phyloP scores from a whole-genome alignment of 2,888 invertebrate genomes.

The Stegophylla sp. region DNA sequence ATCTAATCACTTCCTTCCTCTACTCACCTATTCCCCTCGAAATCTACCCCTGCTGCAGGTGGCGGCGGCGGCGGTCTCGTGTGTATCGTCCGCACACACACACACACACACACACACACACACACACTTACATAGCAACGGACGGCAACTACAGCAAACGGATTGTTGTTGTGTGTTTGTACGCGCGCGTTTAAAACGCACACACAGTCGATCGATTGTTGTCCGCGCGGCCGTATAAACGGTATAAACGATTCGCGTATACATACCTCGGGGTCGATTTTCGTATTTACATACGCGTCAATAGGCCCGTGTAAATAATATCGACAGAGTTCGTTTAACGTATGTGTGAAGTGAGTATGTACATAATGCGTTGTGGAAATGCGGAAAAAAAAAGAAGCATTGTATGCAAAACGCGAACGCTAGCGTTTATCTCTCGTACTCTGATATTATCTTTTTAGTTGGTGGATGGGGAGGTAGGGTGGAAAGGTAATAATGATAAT shows the following conservation, averaged over 20 bases:
- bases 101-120: background rate
- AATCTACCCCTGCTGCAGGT: too few relatives aligned
- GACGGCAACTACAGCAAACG: background rate
- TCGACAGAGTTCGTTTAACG: background rate
- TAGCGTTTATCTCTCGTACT: background rate
- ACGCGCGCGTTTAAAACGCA: background rate
- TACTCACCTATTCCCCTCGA: too few relatives aligned
- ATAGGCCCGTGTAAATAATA: slow-evolving; percentile 37
- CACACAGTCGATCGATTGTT: slow-evolving; percentile 23
- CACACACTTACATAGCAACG: slow-evolving; percentile 18
- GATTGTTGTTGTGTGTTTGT: slow-evolving; percentile 8
- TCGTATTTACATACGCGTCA: slow-evolving; percentile 35
- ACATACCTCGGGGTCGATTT: slow-evolving; percentile 33
- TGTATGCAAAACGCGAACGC: slow-evolving; percentile 25
- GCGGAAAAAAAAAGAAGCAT: slow-evolving; percentile 22
- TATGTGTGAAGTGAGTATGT: background rate
- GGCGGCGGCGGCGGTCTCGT: too few relatives aligned
- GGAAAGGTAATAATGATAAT: too few relatives aligned
- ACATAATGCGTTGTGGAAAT: slow-evolving; percentile 34
- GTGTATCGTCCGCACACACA: background rate
- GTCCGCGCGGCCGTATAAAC: background rate
- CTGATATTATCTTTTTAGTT: background rate
- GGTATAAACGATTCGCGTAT: background rate
- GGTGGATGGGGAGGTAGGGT: too few relatives aligned
- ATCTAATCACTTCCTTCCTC: too few relatives aligned